phyloP scores from a whole-genome alignment of 2,888 invertebrate species.

The Watsonalla cultraria region DNA sequence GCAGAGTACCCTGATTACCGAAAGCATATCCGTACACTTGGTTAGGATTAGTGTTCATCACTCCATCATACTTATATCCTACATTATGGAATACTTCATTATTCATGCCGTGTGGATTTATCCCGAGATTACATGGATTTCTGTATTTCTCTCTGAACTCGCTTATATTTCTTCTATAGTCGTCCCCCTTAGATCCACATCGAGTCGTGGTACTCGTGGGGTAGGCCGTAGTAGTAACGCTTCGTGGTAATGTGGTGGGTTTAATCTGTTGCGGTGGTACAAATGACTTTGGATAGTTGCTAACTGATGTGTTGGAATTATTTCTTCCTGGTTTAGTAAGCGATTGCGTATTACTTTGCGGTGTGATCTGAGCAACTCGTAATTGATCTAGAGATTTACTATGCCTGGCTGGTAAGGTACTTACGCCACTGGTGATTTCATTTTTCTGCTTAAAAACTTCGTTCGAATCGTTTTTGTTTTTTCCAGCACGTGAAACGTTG shows the following conservation, averaged over 20 bases:
- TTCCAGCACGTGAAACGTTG: constrained; percentile 44
- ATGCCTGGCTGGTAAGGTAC: constrained; percentile 83
- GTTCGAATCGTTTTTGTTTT: constrained; percentile 48
- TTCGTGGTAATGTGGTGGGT: constrained; percentile 71
- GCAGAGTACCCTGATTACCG: constrained; percentile 77
- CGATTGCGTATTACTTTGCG: constrained; percentile 49
- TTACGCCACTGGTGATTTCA: constrained; percentile 68
- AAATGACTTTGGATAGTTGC: constrained; percentile 70
- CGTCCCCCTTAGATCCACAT: constrained; percentile 66
- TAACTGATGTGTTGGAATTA: constrained; percentile 64
- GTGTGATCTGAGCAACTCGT: constrained; percentile 74
- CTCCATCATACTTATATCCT: constrained; percentile 68
- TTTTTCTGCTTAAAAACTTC: constrained; percentile 59
- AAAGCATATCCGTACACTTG: constrained; percentile 74
- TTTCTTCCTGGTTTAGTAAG: constrained; percentile 56
- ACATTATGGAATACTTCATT: constrained; percentile 70
- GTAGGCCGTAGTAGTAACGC: constrained; percentile 67
- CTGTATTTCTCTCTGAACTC: constrained; percentile 82
- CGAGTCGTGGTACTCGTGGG: constrained; percentile 67
- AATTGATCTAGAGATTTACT: constrained; percentile 91
- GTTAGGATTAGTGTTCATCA: constrained; percentile 61
- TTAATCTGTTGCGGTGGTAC: constrained; percentile 60
- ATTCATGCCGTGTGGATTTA: constrained; percentile 50
- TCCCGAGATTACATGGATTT: constrained; percentile 68
- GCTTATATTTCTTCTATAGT: constrained; percentile 79